Conservation (phyloP, 2,888 invertebrate genomes). For the Acrobasis repandana region DNA sequence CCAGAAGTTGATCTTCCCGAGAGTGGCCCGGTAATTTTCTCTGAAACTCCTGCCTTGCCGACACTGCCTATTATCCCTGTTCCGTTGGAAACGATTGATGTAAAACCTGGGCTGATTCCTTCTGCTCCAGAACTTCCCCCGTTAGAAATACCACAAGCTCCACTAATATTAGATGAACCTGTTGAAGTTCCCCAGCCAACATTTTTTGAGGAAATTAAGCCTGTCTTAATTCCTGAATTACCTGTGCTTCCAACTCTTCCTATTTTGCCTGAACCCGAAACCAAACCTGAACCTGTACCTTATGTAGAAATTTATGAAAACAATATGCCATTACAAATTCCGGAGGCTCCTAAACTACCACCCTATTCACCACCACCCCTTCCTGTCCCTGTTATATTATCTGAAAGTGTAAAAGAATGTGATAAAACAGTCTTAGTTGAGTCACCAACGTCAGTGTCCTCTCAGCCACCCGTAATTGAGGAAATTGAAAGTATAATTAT, state of each 20-base stretch:
- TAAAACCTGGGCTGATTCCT: not conserved
- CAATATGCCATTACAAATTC: constrained; percentile 1
- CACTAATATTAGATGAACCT: not conserved
- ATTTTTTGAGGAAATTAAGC: not conserved
- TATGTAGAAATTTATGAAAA: constrained; percentile 1
- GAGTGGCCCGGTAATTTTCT: not conserved
- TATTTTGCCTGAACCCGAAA: constrained; percentile 12
- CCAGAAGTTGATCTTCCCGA: not conserved
- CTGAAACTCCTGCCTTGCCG: not conserved
- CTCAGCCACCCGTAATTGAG: not conserved
- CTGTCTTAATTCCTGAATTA: constrained; percentile 28
- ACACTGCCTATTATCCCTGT: not conserved
- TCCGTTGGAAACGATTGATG: not conserved
- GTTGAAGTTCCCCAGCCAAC: not conserved
- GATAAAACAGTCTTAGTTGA: constrained; percentile 2
- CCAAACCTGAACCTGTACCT: not conserved
- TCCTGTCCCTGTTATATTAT: constrained; percentile 15
- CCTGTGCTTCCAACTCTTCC: constrained; percentile 33
- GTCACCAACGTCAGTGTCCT: not conserved
- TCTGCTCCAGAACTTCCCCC: not conserved
- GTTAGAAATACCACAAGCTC: not conserved
- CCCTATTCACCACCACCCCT: constrained; percentile 7
- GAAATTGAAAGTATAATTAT: not conserved
- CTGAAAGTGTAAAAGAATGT: not conserved
- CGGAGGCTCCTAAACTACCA: constrained; percentile 27